A percentile compares a stretch with the other conserved stretches of the same genome.
Conservation (phyloP, 2,113 vertebrate species). For the Pterocles orientalis region DNA sequence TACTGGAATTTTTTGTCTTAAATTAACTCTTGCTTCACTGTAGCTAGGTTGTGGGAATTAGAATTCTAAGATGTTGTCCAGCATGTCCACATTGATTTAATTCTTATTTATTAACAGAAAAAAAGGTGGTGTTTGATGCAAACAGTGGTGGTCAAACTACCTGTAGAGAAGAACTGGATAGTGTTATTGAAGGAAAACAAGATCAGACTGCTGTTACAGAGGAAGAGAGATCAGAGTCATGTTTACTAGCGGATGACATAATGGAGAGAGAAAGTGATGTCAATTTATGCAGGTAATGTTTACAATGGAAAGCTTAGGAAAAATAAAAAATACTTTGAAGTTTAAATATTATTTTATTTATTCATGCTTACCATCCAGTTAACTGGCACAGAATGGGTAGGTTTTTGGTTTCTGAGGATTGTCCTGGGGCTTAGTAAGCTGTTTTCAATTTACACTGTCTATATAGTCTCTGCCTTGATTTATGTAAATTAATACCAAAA, state of each 20-base stretch:
- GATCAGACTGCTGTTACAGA: neutral
- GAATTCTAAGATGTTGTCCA: neutral
- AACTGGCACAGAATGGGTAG: neutral
- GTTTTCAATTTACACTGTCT: neutral
- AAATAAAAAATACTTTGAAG: neutral
- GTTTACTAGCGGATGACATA: neutral
- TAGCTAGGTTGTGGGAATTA: neutral
- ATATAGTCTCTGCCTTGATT: neutral
- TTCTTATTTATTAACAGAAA: constrained; percentile 46
- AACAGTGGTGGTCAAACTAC: neutral
- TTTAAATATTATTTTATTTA: neutral
- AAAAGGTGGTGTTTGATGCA: neutral
- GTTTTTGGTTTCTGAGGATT: neutral
- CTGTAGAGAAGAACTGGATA: neutral
- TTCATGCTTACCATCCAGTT: neutral
- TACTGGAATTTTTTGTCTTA: neutral
- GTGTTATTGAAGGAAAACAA: neutral
- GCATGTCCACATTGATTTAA: neutral
- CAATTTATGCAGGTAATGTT: constrained; percentile 61
- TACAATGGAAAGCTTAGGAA: neutral
- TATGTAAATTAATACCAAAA: neutral
- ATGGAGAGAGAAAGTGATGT: neutral
- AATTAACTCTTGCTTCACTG: neutral
- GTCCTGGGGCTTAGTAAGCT: neutral
- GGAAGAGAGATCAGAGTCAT: neutral